phyloP scores from a whole-genome alignment of 2,113 vertebrate genomes.

The Neofelis nebulosa region DNA sequence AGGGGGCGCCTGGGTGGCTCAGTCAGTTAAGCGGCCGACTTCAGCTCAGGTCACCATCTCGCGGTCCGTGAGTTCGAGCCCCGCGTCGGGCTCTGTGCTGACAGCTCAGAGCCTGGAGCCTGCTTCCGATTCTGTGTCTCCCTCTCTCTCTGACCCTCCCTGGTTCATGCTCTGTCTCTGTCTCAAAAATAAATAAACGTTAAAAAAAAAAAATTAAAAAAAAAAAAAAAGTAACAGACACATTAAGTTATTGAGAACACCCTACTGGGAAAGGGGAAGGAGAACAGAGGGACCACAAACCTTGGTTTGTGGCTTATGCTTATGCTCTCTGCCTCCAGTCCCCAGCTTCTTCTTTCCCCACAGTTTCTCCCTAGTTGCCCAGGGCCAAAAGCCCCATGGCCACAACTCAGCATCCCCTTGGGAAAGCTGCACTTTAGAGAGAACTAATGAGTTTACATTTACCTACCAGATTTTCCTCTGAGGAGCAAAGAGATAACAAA shows the following conservation, averaged over 20 bases:
- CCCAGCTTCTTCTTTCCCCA: background rate
- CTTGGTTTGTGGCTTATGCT: background rate
- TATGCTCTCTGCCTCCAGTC: background rate
- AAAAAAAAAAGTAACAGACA: background rate
- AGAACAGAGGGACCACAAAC: background rate
- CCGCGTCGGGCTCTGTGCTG: too few species aligned
- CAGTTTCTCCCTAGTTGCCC: constrained; percentile 30
- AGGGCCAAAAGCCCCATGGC: constrained; percentile 37
- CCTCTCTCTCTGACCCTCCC: too few species aligned
- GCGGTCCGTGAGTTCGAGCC: too few species aligned
- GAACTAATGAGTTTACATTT: constrained; percentile 75
- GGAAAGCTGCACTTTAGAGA: constrained; percentile 52
- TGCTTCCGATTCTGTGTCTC: too few species aligned
- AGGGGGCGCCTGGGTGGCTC: too few species aligned
- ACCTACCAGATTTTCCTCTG: constrained; percentile 56
- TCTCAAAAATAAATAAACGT: too few species aligned
- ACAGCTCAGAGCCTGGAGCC: too few species aligned
- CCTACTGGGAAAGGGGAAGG: background rate
- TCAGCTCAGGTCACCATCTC: too few species aligned
- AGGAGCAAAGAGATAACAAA: constrained; percentile 61
- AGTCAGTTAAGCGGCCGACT: too few species aligned
- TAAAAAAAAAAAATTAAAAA: too few species aligned
- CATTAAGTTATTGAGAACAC: background rate
- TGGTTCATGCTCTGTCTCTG: too few species aligned
- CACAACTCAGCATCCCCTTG: constrained; percentile 25